phyloP scores from a whole-genome alignment of 2,113 vertebrate genomes.

The Ictalurus furcatus region DNA sequence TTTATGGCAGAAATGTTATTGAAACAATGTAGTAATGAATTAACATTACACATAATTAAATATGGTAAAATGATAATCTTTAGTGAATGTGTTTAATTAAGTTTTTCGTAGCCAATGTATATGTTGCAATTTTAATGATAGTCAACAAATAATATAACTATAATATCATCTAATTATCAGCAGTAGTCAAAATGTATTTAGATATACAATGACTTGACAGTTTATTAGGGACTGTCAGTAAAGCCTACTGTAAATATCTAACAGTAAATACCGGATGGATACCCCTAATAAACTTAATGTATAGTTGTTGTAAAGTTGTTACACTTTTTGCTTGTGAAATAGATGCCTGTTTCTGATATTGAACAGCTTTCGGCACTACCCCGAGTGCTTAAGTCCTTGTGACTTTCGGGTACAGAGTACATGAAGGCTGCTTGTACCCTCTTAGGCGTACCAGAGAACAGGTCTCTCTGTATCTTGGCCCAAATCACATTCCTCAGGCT shows the following conservation, averaged over 20 bases:
- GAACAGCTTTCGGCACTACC: background rate
- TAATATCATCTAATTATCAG: background rate
- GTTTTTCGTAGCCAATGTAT: background rate
- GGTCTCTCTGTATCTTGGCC: constrained; percentile 63
- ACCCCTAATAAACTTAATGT: background rate
- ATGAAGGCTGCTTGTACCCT: constrained; percentile 38
- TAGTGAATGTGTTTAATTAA: background rate
- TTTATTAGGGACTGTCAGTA: background rate
- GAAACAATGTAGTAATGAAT: background rate
- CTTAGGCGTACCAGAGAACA: constrained; percentile 41
- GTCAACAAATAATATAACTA: background rate
- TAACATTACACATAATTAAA: background rate
- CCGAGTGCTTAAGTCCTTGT: background rate
- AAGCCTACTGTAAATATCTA: background rate
- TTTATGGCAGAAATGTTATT: background rate
- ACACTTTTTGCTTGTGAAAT: background rate
- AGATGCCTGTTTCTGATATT: background rate
- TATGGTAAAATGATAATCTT: background rate
- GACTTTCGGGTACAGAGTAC: constrained; percentile 33
- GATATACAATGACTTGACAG: background rate
- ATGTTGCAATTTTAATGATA: background rate
- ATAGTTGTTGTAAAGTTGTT: background rate
- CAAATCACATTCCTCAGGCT: constrained; percentile 70
- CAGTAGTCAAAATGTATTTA: background rate
- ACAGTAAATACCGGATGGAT: too few relatives aligned